A percentile compares a stretch with the other conserved stretches of the same genome.
These are phyloP conservation scores for Acyrthosiphon pisum DNA, from an alignment of 1,140 invertebrate species.

Conservation along the genomic window DNA sequence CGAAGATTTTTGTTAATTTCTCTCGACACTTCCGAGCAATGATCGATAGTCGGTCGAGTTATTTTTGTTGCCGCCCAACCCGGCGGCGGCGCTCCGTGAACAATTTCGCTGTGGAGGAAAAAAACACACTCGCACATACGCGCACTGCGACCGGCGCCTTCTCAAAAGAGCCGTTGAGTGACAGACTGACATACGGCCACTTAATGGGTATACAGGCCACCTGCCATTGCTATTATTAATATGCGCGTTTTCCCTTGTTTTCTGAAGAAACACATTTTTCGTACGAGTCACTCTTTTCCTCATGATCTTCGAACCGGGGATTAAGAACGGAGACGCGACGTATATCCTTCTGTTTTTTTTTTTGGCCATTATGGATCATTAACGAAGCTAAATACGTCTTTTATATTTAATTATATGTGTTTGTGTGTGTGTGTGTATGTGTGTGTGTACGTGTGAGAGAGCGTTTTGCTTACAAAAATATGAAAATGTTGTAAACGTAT, in stretches of 20 bases:
- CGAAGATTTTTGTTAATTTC: conserved; percentile 56
- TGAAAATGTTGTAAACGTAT: not conserved
- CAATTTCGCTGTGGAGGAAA: conserved; percentile 18
- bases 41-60: conserved; percentile 50
- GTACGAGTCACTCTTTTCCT: not conserved
- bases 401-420: conserved; percentile 12
- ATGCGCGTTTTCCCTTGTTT: conserved; percentile 52
- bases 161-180: conserved; percentile 53
- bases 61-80: conserved; percentile 47
- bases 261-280: conserved; percentile 45
- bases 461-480: not conserved
- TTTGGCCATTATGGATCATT: conserved; percentile 32
- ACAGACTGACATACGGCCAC: conserved; percentile 56
- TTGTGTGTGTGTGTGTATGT: no score
- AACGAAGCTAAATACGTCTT: conserved; percentile 49
- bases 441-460: not conserved
- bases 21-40: conserved; percentile 49
- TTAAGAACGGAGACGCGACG: conserved; percentile 27
- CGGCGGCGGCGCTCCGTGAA: conserved; percentile 24
- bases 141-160: conserved; percentile 47
- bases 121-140: conserved; percentile 19
- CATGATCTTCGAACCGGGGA: not conserved
- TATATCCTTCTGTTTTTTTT: not conserved
- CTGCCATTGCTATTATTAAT: conserved; percentile 56
- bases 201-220: conserved; percentile 53